phyloP scores from a whole-genome alignment of 2,888 invertebrate genomes.

The Rhorus exstirpatorius region DNA sequence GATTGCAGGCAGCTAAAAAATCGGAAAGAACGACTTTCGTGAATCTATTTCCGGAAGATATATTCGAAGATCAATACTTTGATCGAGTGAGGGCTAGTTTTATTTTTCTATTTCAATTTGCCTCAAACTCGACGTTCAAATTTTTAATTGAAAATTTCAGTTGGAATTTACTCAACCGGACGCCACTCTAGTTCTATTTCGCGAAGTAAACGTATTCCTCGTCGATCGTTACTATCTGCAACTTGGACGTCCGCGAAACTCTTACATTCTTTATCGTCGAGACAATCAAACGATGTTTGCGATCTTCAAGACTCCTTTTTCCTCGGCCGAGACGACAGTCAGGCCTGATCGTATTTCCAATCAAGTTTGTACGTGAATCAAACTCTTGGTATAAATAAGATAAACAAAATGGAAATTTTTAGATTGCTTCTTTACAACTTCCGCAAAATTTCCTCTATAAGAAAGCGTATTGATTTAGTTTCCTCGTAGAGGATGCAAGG shows the following conservation, averaged over 20 bases:
- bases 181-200: slow-evolving; percentile 70
- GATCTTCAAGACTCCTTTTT: slow-evolving; percentile 63
- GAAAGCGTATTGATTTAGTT: too few species aligned
- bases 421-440: neutral
- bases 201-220: slow-evolving; percentile 70
- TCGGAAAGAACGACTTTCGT: slow-evolving; percentile 62
- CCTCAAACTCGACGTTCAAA: neutral
- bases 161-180: slow-evolving; percentile 69
- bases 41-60: slow-evolving; percentile 67
- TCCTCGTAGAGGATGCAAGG: too few species aligned
- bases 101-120: slow-evolving; percentile 4
- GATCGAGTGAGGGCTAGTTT: slow-evolving; percentile 66
- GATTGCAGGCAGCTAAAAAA: slow-evolving; percentile 65
- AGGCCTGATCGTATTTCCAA: slow-evolving; percentile 69
- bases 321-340: slow-evolving; percentile 62
- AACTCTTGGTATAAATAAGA: neutral
- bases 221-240: slow-evolving; percentile 72
- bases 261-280: slow-evolving; percentile 59
- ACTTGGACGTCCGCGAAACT: slow-evolving; percentile 64
- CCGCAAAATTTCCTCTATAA: too few species aligned
- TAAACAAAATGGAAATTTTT: neutral
- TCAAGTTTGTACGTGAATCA: slow-evolving; percentile 66
- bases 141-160: slow-evolving; percentile 53
- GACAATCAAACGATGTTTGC: slow-evolving; percentile 64
- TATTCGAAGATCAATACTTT: slow-evolving; percentile 70